Conservation (phyloP, 2,888 invertebrate genomes). For the Macropis europaea region DNA sequence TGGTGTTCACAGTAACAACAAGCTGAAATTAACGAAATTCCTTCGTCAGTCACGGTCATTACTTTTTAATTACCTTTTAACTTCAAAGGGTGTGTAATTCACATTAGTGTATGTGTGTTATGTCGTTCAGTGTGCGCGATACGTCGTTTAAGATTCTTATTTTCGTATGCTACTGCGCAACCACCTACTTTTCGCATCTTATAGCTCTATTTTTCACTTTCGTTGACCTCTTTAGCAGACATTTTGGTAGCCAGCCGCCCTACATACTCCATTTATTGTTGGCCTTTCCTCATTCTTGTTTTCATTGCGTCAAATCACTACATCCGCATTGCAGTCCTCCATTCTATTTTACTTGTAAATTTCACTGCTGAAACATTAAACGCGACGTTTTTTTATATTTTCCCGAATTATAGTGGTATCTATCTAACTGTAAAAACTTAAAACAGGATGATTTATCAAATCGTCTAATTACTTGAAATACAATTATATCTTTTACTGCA, state of each 20-base stretch:
- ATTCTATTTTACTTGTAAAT: not conserved
- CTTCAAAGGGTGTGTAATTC: no score
- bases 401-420: no score
- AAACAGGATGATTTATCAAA: no score
- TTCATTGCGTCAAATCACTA: constrained; percentile 13
- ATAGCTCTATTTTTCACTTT: constrained; percentile 35
- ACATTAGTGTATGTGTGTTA: constrained; percentile 4
- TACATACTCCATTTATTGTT: constrained; percentile 20
- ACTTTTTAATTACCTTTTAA: no score
- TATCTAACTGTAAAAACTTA: no score
- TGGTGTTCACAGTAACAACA: no score
- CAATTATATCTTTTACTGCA: no score
- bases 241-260: constrained; percentile 11
- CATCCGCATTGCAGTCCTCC: constrained; percentile 22
- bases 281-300: constrained; percentile 15
- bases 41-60: no score
- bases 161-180: constrained; percentile 17
- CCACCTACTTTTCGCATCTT: constrained; percentile 26
- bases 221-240: constrained; percentile 29
- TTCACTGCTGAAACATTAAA: no score
- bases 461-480: no score
- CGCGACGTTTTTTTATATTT: no score
- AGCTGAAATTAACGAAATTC: no score
- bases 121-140: constrained; percentile 6
- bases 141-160: constrained; percentile 15